A percentile compares a stretch with the other conserved stretches of the same genome.
phyloP scores from a whole-genome alignment of 2,888 invertebrate genomes.

The Sclerodermus sp. region DNA sequence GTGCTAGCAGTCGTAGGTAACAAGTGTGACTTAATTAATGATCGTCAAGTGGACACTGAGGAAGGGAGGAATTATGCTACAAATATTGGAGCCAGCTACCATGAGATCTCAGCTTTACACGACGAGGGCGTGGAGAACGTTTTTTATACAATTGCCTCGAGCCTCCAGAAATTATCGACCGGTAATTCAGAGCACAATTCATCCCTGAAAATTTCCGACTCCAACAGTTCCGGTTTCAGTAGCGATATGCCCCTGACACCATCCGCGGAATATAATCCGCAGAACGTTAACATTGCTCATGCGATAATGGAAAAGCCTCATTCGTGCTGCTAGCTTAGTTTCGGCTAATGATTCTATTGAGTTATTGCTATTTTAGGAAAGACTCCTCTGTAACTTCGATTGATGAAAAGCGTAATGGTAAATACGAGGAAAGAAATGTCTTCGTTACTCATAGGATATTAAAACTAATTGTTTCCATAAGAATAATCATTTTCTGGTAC shows the following conservation, averaged over 20 bases:
- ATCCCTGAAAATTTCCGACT: conserved; percentile 65
- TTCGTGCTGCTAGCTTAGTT: conserved; percentile 64
- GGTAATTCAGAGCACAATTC: conserved; percentile 28
- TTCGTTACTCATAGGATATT: too few species aligned
- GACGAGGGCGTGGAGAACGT: conserved; percentile 78
- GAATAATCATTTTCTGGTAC: too few species aligned
- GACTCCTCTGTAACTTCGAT: too few species aligned
- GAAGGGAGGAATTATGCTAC: conserved; percentile 78
- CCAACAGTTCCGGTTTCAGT: conserved; percentile 55
- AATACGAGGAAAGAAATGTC: too few species aligned
- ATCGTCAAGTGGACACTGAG: conserved; percentile 66
- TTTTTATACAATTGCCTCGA: conserved; percentile 69
- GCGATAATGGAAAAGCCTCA: conserved; percentile 65
- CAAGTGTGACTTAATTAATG: conserved; percentile 74
- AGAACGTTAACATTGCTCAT: conserved; percentile 64
- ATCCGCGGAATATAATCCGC: conserved; percentile 51
- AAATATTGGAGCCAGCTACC: conserved; percentile 80
- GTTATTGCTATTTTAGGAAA: too few species aligned
- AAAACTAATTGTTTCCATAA: too few species aligned
- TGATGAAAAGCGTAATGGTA: too few species aligned
- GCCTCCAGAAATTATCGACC: conserved; percentile 63
- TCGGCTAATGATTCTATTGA: too few species aligned
- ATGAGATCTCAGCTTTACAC: conserved; percentile 81
- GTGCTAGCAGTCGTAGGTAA: conserved; percentile 82
- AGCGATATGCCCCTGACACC: conserved; percentile 40